phyloP scores from a whole-genome alignment of 2,797 vertebrate species.

The Chelon labrosus region DNA sequence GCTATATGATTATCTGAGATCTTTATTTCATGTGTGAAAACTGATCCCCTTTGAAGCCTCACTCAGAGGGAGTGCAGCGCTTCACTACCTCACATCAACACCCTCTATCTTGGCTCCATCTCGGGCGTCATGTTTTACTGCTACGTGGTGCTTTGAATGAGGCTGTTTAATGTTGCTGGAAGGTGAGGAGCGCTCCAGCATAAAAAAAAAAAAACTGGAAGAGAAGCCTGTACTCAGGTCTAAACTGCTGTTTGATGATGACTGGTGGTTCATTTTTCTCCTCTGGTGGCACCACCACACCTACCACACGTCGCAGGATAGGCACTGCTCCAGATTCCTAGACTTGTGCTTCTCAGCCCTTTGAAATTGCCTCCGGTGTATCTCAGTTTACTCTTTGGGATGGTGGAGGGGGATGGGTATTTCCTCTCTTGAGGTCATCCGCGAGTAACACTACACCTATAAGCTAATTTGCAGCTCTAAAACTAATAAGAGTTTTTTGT shows the following conservation, averaged over 20 bases:
- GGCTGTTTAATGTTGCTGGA: constrained; percentile 65
- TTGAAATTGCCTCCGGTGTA: constrained; percentile 72
- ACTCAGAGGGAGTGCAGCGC: constrained; percentile 63
- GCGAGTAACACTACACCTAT: constrained; percentile 74
- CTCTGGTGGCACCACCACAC: constrained; percentile 10
- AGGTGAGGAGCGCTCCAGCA: constrained; percentile 55
- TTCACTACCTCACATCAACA: constrained; percentile 78
- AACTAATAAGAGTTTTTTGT: constrained; percentile 53
- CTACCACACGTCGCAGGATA: constrained; percentile 52
- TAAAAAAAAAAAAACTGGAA: constrained; percentile 53
- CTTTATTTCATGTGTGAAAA: constrained; percentile 84
- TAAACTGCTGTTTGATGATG: constrained; percentile 47
- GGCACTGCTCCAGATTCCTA: constrained; percentile 58
- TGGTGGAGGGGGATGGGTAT: constrained; percentile 58
- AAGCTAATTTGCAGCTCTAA: constrained; percentile 78
- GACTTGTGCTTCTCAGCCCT: constrained; percentile 53
- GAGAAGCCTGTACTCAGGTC: constrained; percentile 43
- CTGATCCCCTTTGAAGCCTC: constrained; percentile 80
- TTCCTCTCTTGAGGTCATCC: constrained; percentile 67
- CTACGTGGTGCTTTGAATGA: constrained; percentile 60
- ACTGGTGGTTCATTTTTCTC: constrained; percentile 27
- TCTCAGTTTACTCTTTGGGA: constrained; percentile 76
- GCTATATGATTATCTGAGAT: constrained; percentile 80
- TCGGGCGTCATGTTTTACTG: constrained; percentile 76
- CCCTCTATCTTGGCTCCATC: constrained; percentile 79